Evolutionary conservation across 2,113 vertebrate genomes (phyloP).

Genomic region (Upupa epops): DNA sequence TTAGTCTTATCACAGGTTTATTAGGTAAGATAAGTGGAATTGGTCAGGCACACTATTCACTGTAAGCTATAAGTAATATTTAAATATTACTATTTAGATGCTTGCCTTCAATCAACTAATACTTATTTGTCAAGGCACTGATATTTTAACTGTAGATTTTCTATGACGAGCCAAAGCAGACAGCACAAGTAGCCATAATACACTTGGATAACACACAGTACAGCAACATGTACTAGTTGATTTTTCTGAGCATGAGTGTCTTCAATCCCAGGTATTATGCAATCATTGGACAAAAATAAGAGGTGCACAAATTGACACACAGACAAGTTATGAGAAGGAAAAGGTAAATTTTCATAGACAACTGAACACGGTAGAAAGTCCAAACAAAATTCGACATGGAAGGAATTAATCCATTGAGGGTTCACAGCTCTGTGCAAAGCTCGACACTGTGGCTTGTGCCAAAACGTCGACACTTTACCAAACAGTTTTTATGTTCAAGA

Average conservation of each 20-base stretch:
- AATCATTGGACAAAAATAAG: not conserved
- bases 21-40: not conserved
- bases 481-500: not conserved
- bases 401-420: not conserved
- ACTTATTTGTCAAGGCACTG: not conserved
- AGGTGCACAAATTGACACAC: not conserved
- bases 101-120: not conserved
- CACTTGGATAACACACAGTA: not conserved
- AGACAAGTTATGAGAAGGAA: not conserved
- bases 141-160: not conserved
- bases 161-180: not conserved
- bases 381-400: not conserved
- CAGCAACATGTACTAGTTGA: not conserved
- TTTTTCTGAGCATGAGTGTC: not conserved
- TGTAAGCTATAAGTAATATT: not conserved
- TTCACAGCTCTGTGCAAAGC: not conserved
- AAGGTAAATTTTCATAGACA: not conserved
- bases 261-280: not conserved
- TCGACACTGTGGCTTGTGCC: not conserved
- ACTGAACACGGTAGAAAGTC: not conserved
- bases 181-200: not conserved
- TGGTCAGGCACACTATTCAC: not conserved
- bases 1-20: not conserved
- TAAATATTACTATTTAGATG: too few relatives aligned
- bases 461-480: not conserved